Evolutionary conservation across 2,888 invertebrate genomes (phyloP).

Genomic region (Hypsopygia costalis): DNA sequence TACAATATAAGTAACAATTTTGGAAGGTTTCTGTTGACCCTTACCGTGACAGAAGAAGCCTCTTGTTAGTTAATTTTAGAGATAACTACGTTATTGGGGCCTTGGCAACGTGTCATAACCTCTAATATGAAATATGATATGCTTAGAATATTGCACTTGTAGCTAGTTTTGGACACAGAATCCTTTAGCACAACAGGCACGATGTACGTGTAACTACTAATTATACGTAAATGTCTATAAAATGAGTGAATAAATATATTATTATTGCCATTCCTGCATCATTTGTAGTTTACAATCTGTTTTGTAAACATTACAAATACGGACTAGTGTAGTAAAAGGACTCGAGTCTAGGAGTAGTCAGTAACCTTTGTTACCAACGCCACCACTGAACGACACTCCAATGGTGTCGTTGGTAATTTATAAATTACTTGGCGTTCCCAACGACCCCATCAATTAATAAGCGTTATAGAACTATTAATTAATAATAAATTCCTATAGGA

Average conservation of each 20-base stretch:
- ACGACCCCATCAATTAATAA: no score
- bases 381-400: no score
- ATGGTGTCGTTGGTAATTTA: no score
- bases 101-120: constrained; percentile 23
- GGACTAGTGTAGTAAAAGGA: no score
- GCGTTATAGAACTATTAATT: no score
- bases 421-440: no score
- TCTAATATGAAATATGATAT: constrained; percentile 18
- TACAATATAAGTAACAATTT: no score
- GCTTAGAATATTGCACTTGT: constrained; percentile 44
- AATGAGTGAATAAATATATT: constrained; percentile 44
- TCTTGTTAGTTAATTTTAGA: constrained; percentile 16
- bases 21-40: constrained; percentile 11
- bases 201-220: constrained; percentile 31
- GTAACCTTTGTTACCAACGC: no score
- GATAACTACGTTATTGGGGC: constrained; percentile 30
- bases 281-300: constrained; percentile 25
- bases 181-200: constrained; percentile 41
- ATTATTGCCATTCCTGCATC: constrained; percentile 16
- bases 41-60: background rate
- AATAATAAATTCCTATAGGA: no score
- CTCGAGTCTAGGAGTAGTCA: no score
- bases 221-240: constrained; percentile 44
- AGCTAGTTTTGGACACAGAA: constrained; percentile 60
- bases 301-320: constrained; percentile 17